Conservation (phyloP, 2,113 vertebrate genomes). For the Tichodroma muraria region DNA sequence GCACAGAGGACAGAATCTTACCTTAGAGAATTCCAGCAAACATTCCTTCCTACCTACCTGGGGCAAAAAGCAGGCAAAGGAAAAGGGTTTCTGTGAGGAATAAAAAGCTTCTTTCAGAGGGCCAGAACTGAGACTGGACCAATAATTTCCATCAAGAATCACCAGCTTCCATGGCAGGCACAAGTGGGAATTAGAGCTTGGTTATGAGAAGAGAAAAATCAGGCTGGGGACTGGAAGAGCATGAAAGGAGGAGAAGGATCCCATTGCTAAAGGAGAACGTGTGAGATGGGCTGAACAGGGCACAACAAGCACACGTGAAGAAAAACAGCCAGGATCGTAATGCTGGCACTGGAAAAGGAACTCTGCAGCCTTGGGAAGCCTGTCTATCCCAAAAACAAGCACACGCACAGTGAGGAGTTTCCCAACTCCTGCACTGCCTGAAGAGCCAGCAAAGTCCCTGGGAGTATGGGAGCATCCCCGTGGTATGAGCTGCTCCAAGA, state of each 20-base stretch:
- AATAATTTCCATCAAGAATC: background rate
- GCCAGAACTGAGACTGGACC: background rate
- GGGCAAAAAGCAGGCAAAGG: background rate
- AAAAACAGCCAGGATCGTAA: background rate
- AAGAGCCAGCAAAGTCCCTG: background rate
- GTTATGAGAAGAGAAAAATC: background rate
- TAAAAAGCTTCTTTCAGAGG: background rate
- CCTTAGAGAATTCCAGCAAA: background rate
- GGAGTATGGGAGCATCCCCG: background rate
- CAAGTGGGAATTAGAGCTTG: background rate
- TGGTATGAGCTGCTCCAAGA: background rate
- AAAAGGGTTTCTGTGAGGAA: background rate
- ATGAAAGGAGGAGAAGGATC: background rate
- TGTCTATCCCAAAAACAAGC: background rate
- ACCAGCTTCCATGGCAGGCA: background rate
- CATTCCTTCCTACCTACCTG: background rate
- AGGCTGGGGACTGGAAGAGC: background rate
- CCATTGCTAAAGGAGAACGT: rapidly evolving
- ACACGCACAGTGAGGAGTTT: background rate
- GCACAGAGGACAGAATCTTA: background rate
- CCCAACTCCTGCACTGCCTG: background rate
- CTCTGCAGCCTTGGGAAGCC: background rate
- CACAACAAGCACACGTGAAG: background rate
- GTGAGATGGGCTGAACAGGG: background rate
- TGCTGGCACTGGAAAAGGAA: background rate